Percentiles rank a stretch among this genome's conserved stretches.
These are phyloP conservation scores for Orthosia incerta DNA, from an alignment of 2,888 invertebrate genomes.

Conservation along the genomic window DNA sequence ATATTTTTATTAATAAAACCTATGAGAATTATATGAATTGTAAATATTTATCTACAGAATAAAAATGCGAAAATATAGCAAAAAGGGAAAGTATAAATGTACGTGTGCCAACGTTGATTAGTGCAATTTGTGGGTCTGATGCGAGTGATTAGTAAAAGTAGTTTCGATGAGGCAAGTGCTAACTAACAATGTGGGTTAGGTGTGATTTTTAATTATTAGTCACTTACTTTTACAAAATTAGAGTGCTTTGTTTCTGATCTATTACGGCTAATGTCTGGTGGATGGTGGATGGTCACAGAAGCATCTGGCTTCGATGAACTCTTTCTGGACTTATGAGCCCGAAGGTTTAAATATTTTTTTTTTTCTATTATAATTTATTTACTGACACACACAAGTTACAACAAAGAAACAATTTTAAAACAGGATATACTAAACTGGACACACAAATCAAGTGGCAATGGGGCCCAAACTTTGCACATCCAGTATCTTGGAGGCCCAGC, in stretches of 20 bases:
- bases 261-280: neutral
- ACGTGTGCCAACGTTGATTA: constrained; percentile 33
- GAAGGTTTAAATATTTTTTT: too few species aligned
- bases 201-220: neutral
- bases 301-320: neutral
- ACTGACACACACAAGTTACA: too few species aligned
- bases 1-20: too few species aligned
- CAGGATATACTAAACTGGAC: too few species aligned
- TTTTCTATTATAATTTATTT: too few species aligned
- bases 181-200: neutral
- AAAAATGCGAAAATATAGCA: constrained; percentile 17
- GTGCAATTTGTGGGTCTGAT: constrained; percentile 31
- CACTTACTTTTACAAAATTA: neutral
- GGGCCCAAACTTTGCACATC: too few species aligned
- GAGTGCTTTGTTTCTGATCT: neutral
- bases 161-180: constrained; percentile 38
- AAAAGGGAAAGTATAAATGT: constrained; percentile 29
- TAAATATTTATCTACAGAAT: too few species aligned
- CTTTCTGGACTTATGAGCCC: neutral
- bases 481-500: too few species aligned
- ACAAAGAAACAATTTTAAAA: too few species aligned
- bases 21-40: too few species aligned
- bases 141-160: constrained; percentile 47
- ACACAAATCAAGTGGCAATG: too few species aligned
- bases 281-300: neutral